Conservation (phyloP, 2,888 invertebrate species). For the Pyrochroa serraticornis region DNA sequence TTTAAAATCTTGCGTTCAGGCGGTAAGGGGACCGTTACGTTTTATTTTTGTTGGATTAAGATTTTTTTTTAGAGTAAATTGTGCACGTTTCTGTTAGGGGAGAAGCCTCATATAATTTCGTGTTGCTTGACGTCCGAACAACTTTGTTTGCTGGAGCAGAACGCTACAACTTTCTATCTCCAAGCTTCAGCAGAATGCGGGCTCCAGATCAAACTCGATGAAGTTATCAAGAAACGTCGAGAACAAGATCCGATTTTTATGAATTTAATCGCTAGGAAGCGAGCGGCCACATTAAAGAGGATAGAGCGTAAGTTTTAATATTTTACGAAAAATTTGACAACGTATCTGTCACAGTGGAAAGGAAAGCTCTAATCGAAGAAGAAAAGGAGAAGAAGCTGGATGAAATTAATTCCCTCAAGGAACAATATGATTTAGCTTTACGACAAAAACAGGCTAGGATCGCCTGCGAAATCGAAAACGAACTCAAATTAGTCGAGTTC, state of each 20-base stretch:
- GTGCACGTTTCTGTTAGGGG: conserved; percentile 49
- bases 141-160: conserved; percentile 44
- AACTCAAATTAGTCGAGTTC: conserved; percentile 46
- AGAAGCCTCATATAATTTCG: conserved; percentile 49
- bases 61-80: conserved; percentile 49
- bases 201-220: conserved; percentile 45
- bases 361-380: conserved; percentile 43
- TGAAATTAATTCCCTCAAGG: conserved; percentile 45
- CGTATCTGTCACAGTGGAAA: conserved; percentile 46
- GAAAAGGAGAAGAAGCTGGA: conserved; percentile 47
- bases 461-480: conserved; percentile 47
- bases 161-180: conserved; percentile 49
- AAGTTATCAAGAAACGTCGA: conserved; percentile 38
- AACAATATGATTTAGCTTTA: conserved; percentile 50
- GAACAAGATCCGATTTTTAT: conserved; percentile 45
- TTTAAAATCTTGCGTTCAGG: conserved; percentile 71
- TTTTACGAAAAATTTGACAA: background rate
- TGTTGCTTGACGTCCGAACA: conserved; percentile 53
- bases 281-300: conserved; percentile 48
- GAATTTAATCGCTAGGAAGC: conserved; percentile 49
- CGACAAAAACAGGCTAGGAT: conserved; percentile 46
- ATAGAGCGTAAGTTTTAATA: conserved; percentile 50
- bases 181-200: conserved; percentile 51
- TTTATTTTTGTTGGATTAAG: conserved; percentile 6
- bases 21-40: conserved; percentile 60